Conservation (phyloP, 1,140 invertebrate species). For the Drosophila rhopaloa region DNA sequence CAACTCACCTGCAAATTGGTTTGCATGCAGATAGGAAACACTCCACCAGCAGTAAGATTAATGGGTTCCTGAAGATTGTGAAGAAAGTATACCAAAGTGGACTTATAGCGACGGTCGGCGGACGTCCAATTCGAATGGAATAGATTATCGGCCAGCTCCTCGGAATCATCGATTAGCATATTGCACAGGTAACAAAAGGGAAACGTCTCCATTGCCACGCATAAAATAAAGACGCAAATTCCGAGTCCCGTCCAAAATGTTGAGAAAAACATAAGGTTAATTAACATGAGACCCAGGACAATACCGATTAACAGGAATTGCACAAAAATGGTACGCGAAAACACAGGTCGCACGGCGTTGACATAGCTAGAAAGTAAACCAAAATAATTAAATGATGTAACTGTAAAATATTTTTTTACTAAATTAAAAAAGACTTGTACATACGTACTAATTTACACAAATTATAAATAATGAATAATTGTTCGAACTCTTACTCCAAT, state of each 20-base stretch:
- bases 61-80: conserved; percentile 65
- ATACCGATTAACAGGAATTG: conserved; percentile 41
- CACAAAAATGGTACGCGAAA: conserved; percentile 41
- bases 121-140: conserved; percentile 62
- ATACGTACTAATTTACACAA: no score
- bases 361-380: conserved; percentile 30
- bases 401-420: no score
- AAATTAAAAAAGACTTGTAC: no score
- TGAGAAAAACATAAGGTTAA: conserved; percentile 45
- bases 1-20: conserved; percentile 56
- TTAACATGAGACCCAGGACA: conserved; percentile 30
- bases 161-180: conserved; percentile 37
- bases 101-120: conserved; percentile 38
- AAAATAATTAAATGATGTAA: background rate
- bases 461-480: no score
- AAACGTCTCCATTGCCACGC: conserved; percentile 45
- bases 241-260: conserved; percentile 26
- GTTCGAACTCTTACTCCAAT: conserved; percentile 35
- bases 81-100: conserved; percentile 43
- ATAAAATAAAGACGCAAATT: conserved; percentile 23
- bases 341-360: conserved; percentile 33
- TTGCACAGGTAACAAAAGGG: conserved; percentile 67
- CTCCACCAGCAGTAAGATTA: conserved; percentile 43
- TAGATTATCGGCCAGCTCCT: conserved; percentile 36
- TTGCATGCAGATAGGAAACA: conserved; percentile 51